Base-by-base conservation (phyloP, 1,140 invertebrate genomes). In the Magallana angulata region DNA sequence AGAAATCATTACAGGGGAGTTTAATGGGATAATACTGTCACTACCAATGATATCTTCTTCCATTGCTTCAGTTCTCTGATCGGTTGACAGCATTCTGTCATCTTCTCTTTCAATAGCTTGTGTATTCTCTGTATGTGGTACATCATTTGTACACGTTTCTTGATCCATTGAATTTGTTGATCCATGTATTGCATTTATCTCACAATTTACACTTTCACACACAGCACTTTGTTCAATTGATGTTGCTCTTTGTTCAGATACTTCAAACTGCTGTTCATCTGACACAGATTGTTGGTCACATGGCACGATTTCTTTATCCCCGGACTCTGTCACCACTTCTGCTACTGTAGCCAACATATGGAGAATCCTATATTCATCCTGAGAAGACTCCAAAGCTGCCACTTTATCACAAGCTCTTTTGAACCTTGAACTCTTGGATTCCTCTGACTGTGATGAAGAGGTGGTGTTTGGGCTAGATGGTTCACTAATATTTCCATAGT, bases 391-490 rank as follows among this genome's bases (percentile, higher is more conserved):
- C 9, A 76, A 76, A 76, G 68, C 68, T 76, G 68, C 68, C 7
- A 76, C 68, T 30, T 76, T 76, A 8, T 76, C 68, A 36, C 36
- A 76, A 76, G 36, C 68, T 76, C 68, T 76, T 30, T 76, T 76
- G 36, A 76, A 4, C 36, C 68, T 76, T 11, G 68, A 76, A 4
- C 24, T 30, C 68, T 24, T 76, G 24, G 36, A 24, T 76, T 76
- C 68, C 9, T 76, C 68, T 30, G 68, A 76, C 24, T 30, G 68
- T 0, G 68, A 76, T 36, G 68, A 76, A 36, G 24, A 11, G 36
- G 24, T 76, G 7, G 18, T 30, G 24, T 76, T 76, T 36, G 68
- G 68, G 36, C 68, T 76, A 36, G 68, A 18, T 12, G 68, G 12
- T 8, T 24, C 12, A 30, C 68, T 76, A 76, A 30, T 12, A 76